Evolutionary conservation across 2,888 invertebrate species (phyloP).

Genomic region (Ochropacha duplaris): DNA sequence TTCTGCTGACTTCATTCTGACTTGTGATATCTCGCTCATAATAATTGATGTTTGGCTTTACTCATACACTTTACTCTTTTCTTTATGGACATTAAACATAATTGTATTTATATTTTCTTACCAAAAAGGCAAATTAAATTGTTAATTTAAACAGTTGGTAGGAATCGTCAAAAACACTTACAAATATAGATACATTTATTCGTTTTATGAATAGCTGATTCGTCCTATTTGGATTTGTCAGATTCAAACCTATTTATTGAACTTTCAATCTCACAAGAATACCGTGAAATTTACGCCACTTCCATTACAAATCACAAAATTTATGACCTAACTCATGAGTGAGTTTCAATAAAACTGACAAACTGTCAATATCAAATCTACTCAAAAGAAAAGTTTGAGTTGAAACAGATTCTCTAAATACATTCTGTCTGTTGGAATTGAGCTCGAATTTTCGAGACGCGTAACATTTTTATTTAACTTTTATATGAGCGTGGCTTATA

Average conservation of each 20-base stretch:
- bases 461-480: background rate
- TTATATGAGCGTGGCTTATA: background rate
- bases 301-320: background rate
- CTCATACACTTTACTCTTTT: background rate
- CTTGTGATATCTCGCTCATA: background rate
- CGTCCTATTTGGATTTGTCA: too few relatives aligned
- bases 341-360: background rate
- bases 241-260: too few relatives aligned
- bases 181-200: too few relatives aligned
- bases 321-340: background rate
- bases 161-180: too few relatives aligned
- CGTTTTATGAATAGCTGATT: too few relatives aligned
- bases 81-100: too few relatives aligned
- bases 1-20: constrained; percentile 1
- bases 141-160: too few relatives aligned
- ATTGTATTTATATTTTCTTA: too few relatives aligned
- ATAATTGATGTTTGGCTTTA: background rate
- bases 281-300: too few relatives aligned
- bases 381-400: background rate
- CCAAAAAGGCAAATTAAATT: too few relatives aligned
- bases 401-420: background rate
- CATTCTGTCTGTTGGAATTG: background rate
- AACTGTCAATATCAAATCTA: background rate
- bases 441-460: background rate
- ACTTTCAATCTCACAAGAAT: too few relatives aligned